Evolutionary conservation across 2,797 vertebrate species (phyloP).

Genomic region (Lacerta bilineata): DNA sequence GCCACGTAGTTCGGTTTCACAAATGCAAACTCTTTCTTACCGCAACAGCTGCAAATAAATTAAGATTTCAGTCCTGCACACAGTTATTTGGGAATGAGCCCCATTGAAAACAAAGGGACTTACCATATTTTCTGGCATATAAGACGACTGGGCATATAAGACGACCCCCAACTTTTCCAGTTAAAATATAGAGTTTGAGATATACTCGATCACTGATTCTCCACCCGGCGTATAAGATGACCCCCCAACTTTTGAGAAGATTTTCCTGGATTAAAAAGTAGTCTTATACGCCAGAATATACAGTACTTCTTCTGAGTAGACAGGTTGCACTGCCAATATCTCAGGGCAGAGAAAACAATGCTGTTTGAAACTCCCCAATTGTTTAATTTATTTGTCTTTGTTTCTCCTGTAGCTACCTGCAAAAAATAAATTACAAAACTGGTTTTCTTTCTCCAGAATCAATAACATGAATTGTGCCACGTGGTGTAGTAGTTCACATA

Average conservation of each 20-base stretch:
- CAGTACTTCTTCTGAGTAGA: background rate
- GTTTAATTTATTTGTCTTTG: conserved; percentile 75
- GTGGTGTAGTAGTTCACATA: conserved; percentile 72
- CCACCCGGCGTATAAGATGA: no score
- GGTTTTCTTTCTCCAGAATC: conserved; percentile 71
- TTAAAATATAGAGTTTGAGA: no score
- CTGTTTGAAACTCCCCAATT: conserved; percentile 55
- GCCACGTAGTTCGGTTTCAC: conserved; percentile 38
- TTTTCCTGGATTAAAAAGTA: no score
- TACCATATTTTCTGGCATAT: background rate
- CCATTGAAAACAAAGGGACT: background rate
- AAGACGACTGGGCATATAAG: no score
- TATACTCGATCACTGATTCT: no score
- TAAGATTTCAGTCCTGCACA: conserved; percentile 8
- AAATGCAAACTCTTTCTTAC: conserved; percentile 55
- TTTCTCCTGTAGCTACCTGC: conserved; percentile 74
- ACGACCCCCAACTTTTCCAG: no score
- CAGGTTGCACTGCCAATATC: background rate
- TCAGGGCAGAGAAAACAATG: conserved; percentile 49
- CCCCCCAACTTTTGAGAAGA: no score
- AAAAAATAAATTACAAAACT: conserved; percentile 70
- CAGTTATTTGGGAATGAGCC: background rate
- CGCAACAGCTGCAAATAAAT: conserved; percentile 39
- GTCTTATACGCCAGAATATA: no score
- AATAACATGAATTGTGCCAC: conserved; percentile 73